A percentile compares a stretch with the other conserved stretches of the same genome.
Evolutionary conservation across 2,888 invertebrate species (phyloP).

Genomic region (Tricholauxania praeusta): DNA sequence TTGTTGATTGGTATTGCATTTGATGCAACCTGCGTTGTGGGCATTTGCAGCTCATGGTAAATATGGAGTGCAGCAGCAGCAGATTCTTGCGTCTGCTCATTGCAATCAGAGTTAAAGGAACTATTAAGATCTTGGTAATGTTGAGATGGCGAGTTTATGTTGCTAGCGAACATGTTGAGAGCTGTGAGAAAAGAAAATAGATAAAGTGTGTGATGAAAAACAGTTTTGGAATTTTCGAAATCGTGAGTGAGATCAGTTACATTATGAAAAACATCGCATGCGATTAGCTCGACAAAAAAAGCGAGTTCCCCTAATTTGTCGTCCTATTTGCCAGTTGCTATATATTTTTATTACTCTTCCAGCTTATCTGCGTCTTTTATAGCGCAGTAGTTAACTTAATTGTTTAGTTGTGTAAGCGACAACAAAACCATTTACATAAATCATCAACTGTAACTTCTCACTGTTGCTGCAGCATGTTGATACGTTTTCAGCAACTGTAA

Average conservation of each 20-base stretch:
- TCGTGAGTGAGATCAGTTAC: too few species aligned
- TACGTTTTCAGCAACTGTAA: background rate
- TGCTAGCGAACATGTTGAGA: constrained; percentile 41
- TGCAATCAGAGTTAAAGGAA: constrained; percentile 50
- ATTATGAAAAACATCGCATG: too few species aligned
- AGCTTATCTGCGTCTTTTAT: too few species aligned
- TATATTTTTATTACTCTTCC: too few species aligned
- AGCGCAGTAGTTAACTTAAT: background rate
- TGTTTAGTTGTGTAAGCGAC: background rate
- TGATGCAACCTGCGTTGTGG: constrained; percentile 38
- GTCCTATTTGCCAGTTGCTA: too few species aligned
- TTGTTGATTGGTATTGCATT: constrained; percentile 30
- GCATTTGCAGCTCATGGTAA: constrained; percentile 50
- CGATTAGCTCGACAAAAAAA: too few species aligned
- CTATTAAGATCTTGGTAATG: constrained; percentile 49
- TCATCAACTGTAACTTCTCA: constrained; percentile 40
- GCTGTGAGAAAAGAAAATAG: constrained; percentile 27
- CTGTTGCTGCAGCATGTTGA: background rate
- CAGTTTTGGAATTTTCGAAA: background rate
- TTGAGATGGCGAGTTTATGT: constrained; percentile 9
- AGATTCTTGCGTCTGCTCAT: constrained; percentile 49
- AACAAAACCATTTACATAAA: constrained; percentile 39
- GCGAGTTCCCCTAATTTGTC: too few species aligned
- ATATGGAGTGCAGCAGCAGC: constrained; percentile 49
- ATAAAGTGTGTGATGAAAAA: background rate